Percentiles rank a stretch among this genome's conserved stretches.
These are phyloP conservation scores for Lethenteron camtschaticum DNA, from an alignment of 2,113 vertebrate genomes.

Conservation along the genomic window DNA sequence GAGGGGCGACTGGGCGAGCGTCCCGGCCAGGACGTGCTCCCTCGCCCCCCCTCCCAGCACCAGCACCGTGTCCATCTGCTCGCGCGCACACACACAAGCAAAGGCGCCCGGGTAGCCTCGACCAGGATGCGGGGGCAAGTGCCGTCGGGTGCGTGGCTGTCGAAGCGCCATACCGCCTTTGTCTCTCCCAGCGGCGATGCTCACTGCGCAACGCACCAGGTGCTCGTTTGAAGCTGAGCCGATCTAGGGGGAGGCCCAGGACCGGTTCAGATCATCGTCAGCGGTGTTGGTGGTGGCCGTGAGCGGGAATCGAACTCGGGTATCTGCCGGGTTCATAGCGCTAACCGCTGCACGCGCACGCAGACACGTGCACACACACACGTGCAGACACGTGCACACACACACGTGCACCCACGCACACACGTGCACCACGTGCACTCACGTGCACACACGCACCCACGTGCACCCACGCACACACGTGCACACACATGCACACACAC, in stretches of 20 bases:
- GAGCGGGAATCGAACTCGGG: not conserved
- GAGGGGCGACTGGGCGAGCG: conserved; percentile 43
- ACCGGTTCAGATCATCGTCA: not conserved
- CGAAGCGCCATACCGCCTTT: no score
- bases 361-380: conserved; percentile 3
- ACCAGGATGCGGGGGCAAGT: not conserved
- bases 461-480: not conserved
- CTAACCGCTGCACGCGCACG: not conserved
- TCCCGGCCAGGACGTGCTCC: conserved; percentile 66
- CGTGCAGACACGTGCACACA: conserved; percentile 6
- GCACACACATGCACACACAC: not conserved
- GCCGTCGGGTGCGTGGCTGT: no score
- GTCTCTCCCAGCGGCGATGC: not conserved
- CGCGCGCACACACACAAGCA: not conserved
- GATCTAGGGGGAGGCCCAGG: not conserved
- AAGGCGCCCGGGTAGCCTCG: not conserved
- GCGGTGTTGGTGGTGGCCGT: not conserved
- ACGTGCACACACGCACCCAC: not conserved
- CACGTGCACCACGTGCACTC: not conserved
- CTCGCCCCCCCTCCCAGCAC: conserved; percentile 56
- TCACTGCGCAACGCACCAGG: not conserved
- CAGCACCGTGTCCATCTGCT: conserved; percentile 33
- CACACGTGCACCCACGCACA: conserved; percentile 6
- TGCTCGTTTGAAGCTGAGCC: not conserved
- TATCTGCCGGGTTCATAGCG: not conserved